These are phyloP conservation scores for Drosophila pseudoobscura DNA, from an alignment of 1,140 invertebrate genomes.

Conservation along the genomic window DNA sequence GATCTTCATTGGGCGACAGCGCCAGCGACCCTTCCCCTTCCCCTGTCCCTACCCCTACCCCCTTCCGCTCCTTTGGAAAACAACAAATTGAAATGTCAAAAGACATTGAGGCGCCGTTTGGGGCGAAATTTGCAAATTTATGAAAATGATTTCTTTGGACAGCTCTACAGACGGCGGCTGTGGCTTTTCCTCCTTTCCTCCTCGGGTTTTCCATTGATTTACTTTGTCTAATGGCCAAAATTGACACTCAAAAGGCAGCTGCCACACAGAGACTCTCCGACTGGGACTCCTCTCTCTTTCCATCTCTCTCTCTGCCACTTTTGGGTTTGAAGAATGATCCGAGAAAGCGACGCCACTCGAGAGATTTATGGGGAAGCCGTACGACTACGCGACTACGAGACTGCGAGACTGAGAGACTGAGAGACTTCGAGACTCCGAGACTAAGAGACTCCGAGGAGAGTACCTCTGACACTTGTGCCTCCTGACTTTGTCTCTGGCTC, in stretches of 20 bases:
- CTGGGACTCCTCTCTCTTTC: neutral
- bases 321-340: constrained; percentile 61
- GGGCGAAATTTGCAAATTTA: constrained; percentile 30
- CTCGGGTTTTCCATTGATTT: constrained; percentile 29
- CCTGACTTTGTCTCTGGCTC: too few relatives aligned
- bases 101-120: constrained; percentile 15
- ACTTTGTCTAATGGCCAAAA: constrained; percentile 40
- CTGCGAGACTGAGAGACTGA: constrained; percentile 7
- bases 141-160: constrained; percentile 52
- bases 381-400: constrained; percentile 6
- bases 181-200: constrained; percentile 17
- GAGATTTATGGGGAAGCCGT: constrained; percentile 56
- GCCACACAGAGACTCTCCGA: constrained; percentile 4
- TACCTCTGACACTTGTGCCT: too few relatives aligned
- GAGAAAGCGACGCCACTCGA: constrained; percentile 40
- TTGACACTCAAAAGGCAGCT: constrained; percentile 57
- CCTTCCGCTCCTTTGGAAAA: neutral
- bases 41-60: neutral
- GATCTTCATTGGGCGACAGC: constrained; percentile 22
- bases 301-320: constrained; percentile 3
- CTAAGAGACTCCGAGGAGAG: neutral
- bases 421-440: neutral
- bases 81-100: constrained; percentile 70
- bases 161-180: constrained; percentile 14
- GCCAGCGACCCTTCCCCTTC: neutral